phyloP scores from a whole-genome alignment of 1,140 invertebrate species.

The Elysia chlorotica region DNA sequence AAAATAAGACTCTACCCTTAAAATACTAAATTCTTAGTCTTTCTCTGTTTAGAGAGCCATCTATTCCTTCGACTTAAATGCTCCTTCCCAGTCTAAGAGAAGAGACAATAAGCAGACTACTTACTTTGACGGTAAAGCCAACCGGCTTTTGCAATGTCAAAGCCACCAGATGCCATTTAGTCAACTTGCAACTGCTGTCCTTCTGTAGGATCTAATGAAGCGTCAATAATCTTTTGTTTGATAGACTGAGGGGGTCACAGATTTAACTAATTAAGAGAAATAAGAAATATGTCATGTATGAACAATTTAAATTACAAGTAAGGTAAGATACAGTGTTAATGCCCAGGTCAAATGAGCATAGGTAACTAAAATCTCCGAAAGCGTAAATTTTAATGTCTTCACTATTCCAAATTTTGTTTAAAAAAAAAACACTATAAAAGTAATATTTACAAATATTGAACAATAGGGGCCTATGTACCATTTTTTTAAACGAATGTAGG shows the following conservation, averaged over 20 bases:
- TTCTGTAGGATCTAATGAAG: too few relatives aligned
- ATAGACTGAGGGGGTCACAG: neutral
- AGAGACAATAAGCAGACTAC: too few relatives aligned
- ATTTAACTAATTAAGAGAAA: neutral
- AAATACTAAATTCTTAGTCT: too few relatives aligned
- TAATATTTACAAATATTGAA: too few relatives aligned
- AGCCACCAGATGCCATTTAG: constrained; percentile 14
- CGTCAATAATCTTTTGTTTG: neutral
- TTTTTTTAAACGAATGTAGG: neutral
- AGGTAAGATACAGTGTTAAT: too few relatives aligned
- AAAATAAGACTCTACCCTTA: too few relatives aligned
- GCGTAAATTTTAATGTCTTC: neutral
- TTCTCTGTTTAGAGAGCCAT: too few relatives aligned
- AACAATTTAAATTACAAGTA: neutral
- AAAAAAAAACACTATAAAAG: neutral
- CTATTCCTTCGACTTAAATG: too few relatives aligned
- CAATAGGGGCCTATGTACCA: neutral
- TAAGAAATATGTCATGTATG: neutral
- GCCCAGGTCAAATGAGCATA: too few relatives aligned
- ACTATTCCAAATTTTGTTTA: neutral
- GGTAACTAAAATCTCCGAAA: too few relatives aligned
- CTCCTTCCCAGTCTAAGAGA: too few relatives aligned
- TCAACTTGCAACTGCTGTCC: too few relatives aligned
- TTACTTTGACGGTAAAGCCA: constrained; percentile 44
- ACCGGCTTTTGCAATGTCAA: constrained; percentile 45